Evolutionary conservation across 2,797 vertebrate genomes (phyloP).

Genomic region (Mergus octosetaceus): DNA sequence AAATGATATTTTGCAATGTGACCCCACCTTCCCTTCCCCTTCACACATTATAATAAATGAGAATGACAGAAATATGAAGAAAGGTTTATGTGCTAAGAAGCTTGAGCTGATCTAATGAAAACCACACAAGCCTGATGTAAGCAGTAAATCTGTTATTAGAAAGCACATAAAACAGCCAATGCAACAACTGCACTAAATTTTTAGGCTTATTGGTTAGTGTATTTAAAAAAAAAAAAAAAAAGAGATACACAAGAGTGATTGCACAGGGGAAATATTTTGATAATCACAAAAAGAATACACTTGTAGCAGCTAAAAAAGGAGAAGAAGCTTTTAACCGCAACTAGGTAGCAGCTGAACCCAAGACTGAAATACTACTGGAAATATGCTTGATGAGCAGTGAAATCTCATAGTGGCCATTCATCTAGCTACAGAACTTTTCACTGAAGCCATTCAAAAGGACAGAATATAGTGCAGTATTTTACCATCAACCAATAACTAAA

Average conservation of each 20-base stretch:
- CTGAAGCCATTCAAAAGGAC: background rate
- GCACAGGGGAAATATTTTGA: background rate
- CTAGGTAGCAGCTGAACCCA: background rate
- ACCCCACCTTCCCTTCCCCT: background rate
- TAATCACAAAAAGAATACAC: background rate
- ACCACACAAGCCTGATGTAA: background rate
- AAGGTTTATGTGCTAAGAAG: background rate
- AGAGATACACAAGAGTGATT: background rate
- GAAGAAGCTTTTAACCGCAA: background rate
- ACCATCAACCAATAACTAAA: background rate
- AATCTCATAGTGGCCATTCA: background rate
- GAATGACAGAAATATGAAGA: background rate
- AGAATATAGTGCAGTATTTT: background rate
- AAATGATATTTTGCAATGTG: background rate
- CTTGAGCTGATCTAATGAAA: background rate
- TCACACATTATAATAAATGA: background rate
- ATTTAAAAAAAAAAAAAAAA: background rate
- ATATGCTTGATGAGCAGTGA: background rate
- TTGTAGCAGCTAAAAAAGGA: background rate
- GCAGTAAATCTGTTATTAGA: background rate
- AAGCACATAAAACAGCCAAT: background rate
- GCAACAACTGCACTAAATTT: background rate
- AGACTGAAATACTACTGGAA: background rate
- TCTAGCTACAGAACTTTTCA: background rate
- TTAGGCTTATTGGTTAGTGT: background rate